Base-by-base conservation (phyloP, 2,888 invertebrate genomes). In the Anodontia alba region DNA sequence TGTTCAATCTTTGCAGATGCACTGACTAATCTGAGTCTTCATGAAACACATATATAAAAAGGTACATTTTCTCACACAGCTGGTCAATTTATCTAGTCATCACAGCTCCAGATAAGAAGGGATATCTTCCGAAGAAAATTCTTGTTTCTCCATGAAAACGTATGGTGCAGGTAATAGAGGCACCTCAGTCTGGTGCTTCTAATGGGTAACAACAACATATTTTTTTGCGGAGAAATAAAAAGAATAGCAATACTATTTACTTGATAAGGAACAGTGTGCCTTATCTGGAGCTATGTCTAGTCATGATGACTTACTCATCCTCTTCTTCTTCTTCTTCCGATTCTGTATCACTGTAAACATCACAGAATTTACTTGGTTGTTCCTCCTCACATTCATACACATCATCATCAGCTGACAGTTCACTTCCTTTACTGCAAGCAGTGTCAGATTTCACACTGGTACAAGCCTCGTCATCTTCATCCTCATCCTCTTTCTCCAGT, bases 291-390 rank as follows among this genome's bases (percentile, higher is more conserved):
- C n/a, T n/a, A n/a, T 38, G 38, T 12, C 38, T 38, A 12, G 38
- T 38, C 12, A 12, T 38, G 12, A 26, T 38, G n/a, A 76, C 84
- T 42, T 83, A 83, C 20, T 88, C 87, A 20, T 91, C 91, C 26
- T 91, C 91, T 17, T 91, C 91, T n/a, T 92, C 92, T n/a, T 90
- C 92, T 20, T 92, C 93, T 70, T 94, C 94, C 70, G 90, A 88
- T 26, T 94, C 94, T 36, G 92, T 92, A 78, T 94, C 94, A 85
- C 94, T 94, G 88, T 89, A 94, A 29, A 94, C 93, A 38, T 91
- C 92, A 62, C 88, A 84, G 87, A 93, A 94, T 76, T 90, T 90
- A 82, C 92, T 89, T 7, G 89, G 87, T 42, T 78, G 62, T 12
- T 80, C 87, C 57, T 93, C 93, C 23, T 91, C 91, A 29, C 87